A percentile compares a stretch with the other conserved stretches of the same genome.
These are phyloP conservation scores for Trochalopteron elliotii DNA, from an alignment of 2,113 vertebrate species.

Conservation along the genomic window DNA sequence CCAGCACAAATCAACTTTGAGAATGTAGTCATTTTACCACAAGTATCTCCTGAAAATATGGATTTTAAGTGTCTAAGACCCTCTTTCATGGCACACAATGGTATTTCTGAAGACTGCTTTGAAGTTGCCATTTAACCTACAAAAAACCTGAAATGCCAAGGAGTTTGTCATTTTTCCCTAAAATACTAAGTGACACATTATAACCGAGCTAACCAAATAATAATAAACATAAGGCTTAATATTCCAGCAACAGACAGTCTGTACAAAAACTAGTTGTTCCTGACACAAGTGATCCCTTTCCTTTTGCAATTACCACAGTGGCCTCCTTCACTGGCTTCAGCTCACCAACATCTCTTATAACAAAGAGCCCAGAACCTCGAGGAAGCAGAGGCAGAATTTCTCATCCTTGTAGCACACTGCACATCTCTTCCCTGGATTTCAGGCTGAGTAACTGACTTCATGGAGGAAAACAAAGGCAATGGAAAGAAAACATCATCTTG, in stretches of 20 bases:
- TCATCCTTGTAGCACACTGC: background rate
- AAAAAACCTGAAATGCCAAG: background rate
- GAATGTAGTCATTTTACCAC: background rate
- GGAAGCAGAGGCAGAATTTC: background rate
- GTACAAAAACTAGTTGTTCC: background rate
- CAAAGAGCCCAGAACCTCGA: fast-evolving
- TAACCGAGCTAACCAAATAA: background rate
- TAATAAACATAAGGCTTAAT: background rate
- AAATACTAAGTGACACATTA: background rate
- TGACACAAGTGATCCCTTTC: background rate
- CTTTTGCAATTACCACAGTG: background rate
- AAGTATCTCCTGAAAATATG: background rate
- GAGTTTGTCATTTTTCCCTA: background rate
- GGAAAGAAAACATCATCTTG: background rate
- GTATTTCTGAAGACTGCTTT: background rate
- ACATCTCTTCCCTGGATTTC: background rate
- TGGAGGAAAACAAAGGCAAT: background rate
- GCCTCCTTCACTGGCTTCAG: background rate
- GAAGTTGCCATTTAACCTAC: background rate
- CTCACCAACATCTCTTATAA: background rate
- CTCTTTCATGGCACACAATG: background rate
- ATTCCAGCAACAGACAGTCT: background rate
- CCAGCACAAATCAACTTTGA: background rate
- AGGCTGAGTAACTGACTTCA: background rate
- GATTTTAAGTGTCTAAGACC: background rate